Conservation (phyloP, 2,888 invertebrate genomes). For the Luperina testacea region DNA sequence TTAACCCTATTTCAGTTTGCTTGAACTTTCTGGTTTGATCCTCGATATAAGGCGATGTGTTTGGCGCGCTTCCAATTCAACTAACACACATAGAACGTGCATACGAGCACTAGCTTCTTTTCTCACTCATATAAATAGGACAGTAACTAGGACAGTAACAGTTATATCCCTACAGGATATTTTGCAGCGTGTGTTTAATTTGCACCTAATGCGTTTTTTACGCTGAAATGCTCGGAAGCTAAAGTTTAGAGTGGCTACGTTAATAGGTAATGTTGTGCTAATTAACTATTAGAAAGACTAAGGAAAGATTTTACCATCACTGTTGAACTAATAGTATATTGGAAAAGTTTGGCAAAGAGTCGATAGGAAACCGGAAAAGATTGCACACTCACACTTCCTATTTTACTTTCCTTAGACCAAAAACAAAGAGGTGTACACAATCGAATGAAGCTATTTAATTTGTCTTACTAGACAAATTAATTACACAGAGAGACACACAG, state of each 20-base stretch:
- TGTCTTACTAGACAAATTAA: background rate
- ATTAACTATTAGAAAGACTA: background rate
- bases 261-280: background rate
- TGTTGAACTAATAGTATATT: background rate
- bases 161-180: background rate
- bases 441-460: background rate
- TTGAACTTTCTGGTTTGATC: constrained; percentile 4
- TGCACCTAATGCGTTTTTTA: background rate
- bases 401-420: background rate
- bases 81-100: background rate
- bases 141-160: background rate
- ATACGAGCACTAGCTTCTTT: background rate
- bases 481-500: too few species aligned
- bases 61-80: background rate
- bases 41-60: background rate
- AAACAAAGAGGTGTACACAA: background rate
- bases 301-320: background rate
- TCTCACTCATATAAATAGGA: background rate
- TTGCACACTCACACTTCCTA: background rate
- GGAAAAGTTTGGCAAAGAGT: background rate
- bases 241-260: background rate
- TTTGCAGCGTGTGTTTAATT: background rate
- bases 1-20: background rate
- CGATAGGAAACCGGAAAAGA: background rate
- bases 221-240: background rate